Evolutionary conservation across 2,888 invertebrate species (phyloP), one percentile per base, ranked within the genome.

Genomic region (Eupithecia insigniata): DNA sequence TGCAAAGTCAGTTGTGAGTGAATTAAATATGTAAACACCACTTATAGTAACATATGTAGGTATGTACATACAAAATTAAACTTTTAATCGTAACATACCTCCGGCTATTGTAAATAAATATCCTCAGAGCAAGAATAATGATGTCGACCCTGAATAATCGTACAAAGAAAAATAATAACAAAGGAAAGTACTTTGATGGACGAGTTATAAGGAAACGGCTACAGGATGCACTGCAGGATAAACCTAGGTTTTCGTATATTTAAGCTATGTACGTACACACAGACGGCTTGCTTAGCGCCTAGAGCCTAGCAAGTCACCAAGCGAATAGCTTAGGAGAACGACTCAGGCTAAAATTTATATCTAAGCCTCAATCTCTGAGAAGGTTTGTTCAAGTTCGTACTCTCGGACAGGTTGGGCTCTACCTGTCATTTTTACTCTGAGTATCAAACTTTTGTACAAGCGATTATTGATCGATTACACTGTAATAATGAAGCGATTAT

Each of bases 1-100:
- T 80, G 79, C 81, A 79, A 82, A 84, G 84, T 87, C 87, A 83
- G 85, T 81, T 83, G 86, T 88, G 85, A 88, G 84, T 87, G 83
- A 89, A 88, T 89, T 86, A 87, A 82, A 80, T 80, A 79, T 85
- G 84, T 87, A 87, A 90, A 89, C 86, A 89, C 78, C 78, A 36
- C 32, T 69, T 61, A 62, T 7, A 39, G 39, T 55, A 55, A 60
- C 30, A 60, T 30, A n/a, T n/a, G n/a, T n/a, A n/a, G n/a, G n/a
- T n/a, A n/a, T n/a, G n/a, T n/a, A 60, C 60, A 60, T 30, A 30
- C 30, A 60, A 26, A 55, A 71, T 72, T 71, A 68, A 55, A 70
- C 51, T 51, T 73, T 70, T 74, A 32, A 69, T 62, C 67, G 61
- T 67, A 72, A 51, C 51, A 26, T 55, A 55, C 26, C 55, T 55